Evolutionary conservation across 2,888 invertebrate species (phyloP), one percentile per base, ranked within the genome.

Genomic region (Cataglyphis altisquamis): DNA sequence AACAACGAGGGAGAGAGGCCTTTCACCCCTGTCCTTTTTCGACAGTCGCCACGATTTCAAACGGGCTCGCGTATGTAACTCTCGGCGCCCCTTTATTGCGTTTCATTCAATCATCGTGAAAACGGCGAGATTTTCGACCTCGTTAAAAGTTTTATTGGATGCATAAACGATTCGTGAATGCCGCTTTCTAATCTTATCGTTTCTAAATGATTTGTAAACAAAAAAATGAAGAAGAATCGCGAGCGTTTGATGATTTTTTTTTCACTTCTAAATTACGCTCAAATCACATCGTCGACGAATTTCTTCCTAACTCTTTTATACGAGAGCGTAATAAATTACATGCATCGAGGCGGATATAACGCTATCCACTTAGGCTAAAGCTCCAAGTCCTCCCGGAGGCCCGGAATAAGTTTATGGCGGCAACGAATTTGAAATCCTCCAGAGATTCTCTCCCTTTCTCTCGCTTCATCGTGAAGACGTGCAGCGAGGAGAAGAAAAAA

Each of bases 1-100:
- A 85, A 80, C 64, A 12, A 25, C 52, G 60, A 25, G 75, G 45
- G 36, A 78, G 41, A 39, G 29, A 81, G 82, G 62, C 66, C 74
- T 81, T 86, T 84, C 63, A 67, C 63, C 81, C 74, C 62, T 64
- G 10, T 73, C 41, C 60, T 41, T 84, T 85, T 85, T 85, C 66
- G 77, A 81, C 36, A 25, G 25, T 21, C 15, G 60, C 10, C 9
- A n/a, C 75, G 29, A 66, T 66, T 77, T 77, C 52, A 66, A 77
- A 55, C 45, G 32, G n/a, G 39, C 6, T 32, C 36, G 21, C 18
- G 39, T 15, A n/a, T 25, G 39, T 15, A n/a, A 5, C 25, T 64
- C 66, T 52, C 41, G 67, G n/a, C n/a, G 41, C 39, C 55, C 12
- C 55, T 55, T 41, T 18, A 18, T n/a, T 3, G 25, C 12, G 25